A percentile compares a stretch with the other conserved stretches of the same genome.
Evolutionary conservation across 2,888 invertebrate genomes (phyloP).

Genomic region (Melanostoma scalare): DNA sequence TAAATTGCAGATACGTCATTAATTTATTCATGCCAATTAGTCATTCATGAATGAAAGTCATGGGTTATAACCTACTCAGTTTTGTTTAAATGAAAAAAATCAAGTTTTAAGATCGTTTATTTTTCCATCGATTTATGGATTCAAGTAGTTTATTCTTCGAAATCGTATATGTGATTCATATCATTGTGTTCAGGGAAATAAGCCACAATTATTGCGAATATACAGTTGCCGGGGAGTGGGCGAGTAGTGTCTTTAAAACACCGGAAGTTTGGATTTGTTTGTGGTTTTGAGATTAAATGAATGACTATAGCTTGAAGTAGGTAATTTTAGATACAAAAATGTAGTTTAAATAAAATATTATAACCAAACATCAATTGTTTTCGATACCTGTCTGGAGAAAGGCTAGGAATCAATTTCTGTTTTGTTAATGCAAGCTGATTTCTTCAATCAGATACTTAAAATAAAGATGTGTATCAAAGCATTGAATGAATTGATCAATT

Average conservation of each 20-base stretch:
- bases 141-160: slow-evolving; percentile 1
- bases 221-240: background rate
- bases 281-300: background rate
- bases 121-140: background rate
- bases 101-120: background rate
- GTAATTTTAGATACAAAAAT: too few relatives aligned
- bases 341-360: too few relatives aligned
- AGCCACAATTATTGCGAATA: slow-evolving; percentile 7
- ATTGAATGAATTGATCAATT: too few relatives aligned
- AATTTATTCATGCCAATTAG: slow-evolving; percentile 39
- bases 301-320: background rate
- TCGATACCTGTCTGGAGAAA: too few relatives aligned
- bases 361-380: too few relatives aligned
- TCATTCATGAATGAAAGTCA: slow-evolving; percentile 46
- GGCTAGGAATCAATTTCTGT: too few relatives aligned
- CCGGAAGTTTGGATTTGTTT: slow-evolving; percentile 9
- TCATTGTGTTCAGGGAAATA: background rate
- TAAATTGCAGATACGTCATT: background rate
- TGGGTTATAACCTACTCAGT: slow-evolving; percentile 16
- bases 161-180: slow-evolving; percentile 19
- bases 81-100: background rate
- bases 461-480: too few relatives aligned
- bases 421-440: too few relatives aligned
- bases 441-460: too few relatives aligned
- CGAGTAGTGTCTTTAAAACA: slow-evolving; percentile 13